Evolutionary conservation across 2,797 vertebrate species (phyloP).

Genomic region (Peromyscus aztecus): DNA sequence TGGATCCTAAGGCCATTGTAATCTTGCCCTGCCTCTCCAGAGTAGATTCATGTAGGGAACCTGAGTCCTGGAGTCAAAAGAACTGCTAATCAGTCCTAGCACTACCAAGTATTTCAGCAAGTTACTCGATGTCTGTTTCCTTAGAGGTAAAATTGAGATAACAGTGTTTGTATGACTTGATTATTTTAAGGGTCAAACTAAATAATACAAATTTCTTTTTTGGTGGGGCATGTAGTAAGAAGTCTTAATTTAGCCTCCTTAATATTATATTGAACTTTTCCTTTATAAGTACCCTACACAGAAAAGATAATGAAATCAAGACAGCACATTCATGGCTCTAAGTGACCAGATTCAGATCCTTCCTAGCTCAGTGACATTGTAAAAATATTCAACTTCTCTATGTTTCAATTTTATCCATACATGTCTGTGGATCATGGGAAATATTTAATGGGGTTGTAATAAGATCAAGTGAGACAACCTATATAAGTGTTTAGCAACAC

Average conservation of each 20-base stretch:
- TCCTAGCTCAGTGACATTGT: not conserved
- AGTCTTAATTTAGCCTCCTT: conserved; percentile 35
- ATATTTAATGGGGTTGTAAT: not conserved
- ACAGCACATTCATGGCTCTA: not conserved
- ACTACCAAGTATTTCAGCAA: not conserved
- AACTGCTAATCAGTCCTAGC: not conserved
- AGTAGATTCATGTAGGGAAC: not conserved
- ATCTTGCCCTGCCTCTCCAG: not conserved
- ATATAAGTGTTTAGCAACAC: not conserved
- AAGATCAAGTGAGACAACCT: conserved; percentile 17
- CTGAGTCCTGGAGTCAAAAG: not conserved
- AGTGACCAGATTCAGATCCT: not conserved
- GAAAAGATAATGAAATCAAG: not conserved
- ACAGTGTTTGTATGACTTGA: not conserved
- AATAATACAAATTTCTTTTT: not conserved
- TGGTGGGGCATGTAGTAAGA: not conserved
- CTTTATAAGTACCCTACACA: not conserved
- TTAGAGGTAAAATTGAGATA: conserved; percentile 3
- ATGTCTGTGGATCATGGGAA: not conserved
- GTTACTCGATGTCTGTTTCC: not conserved
- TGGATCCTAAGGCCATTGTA: not conserved
- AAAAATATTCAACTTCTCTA: conserved; percentile 6
- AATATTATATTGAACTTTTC: not conserved
- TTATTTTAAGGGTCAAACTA: conserved; percentile 18
- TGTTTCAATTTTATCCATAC: not conserved